Conservation (phyloP, 2,113 vertebrate genomes). For the Saguinus imperator region DNA sequence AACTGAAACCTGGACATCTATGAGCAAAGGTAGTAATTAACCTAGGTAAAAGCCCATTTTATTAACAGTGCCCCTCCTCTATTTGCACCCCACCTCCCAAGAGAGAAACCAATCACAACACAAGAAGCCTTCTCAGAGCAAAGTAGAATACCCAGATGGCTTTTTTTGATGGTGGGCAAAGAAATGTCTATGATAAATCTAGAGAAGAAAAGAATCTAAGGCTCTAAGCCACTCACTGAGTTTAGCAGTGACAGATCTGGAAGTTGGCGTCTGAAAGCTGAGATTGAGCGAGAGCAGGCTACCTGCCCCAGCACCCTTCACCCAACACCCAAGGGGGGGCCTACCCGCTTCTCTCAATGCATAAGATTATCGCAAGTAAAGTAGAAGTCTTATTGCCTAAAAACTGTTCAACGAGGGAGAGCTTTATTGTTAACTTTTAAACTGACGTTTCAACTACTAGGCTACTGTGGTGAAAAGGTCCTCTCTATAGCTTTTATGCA, state of each 20-base stretch:
- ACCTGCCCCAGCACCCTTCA: not conserved
- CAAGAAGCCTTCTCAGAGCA: not conserved
- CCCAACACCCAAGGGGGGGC: too few species aligned
- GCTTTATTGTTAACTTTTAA: slow-evolving; percentile 7
- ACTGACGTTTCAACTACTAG: not conserved
- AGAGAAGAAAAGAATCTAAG: not conserved
- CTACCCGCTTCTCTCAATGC: not conserved
- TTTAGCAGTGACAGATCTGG: not conserved
- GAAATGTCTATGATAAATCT: not conserved
- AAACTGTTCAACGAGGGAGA: not conserved
- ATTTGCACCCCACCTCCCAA: not conserved
- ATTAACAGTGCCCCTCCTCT: not conserved
- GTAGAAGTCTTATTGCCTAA: not conserved
- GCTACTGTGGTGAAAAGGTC: not conserved
- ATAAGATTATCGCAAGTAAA: not conserved
- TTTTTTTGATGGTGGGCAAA: not conserved
- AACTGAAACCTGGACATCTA: not conserved
- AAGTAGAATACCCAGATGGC: not conserved
- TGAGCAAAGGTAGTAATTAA: not conserved
- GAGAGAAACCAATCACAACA: not conserved
- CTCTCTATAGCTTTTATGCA: not conserved
- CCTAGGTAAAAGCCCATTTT: not conserved
- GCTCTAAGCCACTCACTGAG: not conserved
- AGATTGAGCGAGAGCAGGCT: not conserved
- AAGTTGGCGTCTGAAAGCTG: not conserved